phyloP scores from a whole-genome alignment of 2,113 vertebrate species.

The Pygoscelis adeliae region DNA sequence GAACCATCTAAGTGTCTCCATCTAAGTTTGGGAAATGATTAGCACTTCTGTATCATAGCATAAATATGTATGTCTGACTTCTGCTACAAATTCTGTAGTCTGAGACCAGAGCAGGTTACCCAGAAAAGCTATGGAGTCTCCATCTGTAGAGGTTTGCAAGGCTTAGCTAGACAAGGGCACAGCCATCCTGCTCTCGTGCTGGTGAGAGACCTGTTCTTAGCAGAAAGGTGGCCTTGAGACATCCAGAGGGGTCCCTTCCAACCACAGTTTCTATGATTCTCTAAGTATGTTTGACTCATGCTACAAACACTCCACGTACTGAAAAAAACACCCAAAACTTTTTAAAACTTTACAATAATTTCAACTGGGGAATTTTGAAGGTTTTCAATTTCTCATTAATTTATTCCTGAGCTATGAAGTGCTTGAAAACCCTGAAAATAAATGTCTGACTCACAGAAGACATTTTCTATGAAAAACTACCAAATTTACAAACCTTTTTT shows the following conservation, averaged over 20 bases:
- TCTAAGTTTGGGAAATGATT: background rate
- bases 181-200: background rate
- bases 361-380: background rate
- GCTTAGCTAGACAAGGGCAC: background rate
- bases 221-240: background rate
- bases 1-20: background rate
- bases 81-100: background rate
- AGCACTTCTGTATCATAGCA: background rate
- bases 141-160: background rate
- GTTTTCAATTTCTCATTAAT: background rate
- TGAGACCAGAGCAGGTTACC: background rate
- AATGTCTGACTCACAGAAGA: background rate
- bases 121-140: background rate
- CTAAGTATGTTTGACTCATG: background rate
- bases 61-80: background rate
- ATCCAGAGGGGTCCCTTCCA: background rate
- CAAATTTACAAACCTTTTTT: background rate
- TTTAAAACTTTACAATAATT: constrained; percentile 1
- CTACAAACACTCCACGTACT: background rate
- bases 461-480: background rate
- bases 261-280: background rate
- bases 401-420: constrained; percentile 22
- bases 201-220: background rate
- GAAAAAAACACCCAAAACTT: background rate
- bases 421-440: constrained; percentile 39